Conservation (phyloP, 1,140 invertebrate species). For the Heliconius hermathena region DNA sequence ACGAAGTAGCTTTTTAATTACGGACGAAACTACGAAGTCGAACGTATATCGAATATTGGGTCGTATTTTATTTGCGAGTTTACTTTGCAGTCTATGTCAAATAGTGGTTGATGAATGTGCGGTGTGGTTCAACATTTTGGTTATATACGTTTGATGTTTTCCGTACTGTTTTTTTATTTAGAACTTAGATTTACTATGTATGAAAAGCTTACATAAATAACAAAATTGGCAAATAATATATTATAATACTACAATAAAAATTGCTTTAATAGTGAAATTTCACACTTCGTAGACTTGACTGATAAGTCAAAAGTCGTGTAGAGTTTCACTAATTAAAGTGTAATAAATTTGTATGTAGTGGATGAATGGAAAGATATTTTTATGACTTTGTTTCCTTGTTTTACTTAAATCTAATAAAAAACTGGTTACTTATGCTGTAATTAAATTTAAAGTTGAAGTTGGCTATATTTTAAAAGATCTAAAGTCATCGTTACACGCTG, state of each 20-base stretch:
- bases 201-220: not conserved
- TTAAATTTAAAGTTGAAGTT: not conserved
- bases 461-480: too few species aligned
- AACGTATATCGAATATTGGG: not conserved
- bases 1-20: conserved; percentile 11
- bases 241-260: too few species aligned
- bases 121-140: conserved; percentile 2
- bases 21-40: not conserved
- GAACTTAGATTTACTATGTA: not conserved
- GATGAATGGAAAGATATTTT: not conserved
- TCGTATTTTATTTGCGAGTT: conserved; percentile 6
- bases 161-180: not conserved
- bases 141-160: not conserved
- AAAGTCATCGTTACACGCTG: too few species aligned
- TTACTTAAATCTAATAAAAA: too few species aligned
- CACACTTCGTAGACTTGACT: too few species aligned
- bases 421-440: not conserved
- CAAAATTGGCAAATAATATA: not conserved
- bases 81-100: conserved; percentile 1
- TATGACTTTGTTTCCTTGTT: not conserved
- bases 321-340: too few species aligned
- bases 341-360: too few species aligned
- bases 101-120: conserved; percentile 8
- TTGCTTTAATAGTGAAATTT: too few species aligned
- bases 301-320: too few species aligned